Percentiles rank a stretch among this genome's conserved stretches.
These are phyloP conservation scores for Bostrychus sinensis DNA, from an alignment of 2,113 vertebrate genomes.

Conservation along the genomic window DNA sequence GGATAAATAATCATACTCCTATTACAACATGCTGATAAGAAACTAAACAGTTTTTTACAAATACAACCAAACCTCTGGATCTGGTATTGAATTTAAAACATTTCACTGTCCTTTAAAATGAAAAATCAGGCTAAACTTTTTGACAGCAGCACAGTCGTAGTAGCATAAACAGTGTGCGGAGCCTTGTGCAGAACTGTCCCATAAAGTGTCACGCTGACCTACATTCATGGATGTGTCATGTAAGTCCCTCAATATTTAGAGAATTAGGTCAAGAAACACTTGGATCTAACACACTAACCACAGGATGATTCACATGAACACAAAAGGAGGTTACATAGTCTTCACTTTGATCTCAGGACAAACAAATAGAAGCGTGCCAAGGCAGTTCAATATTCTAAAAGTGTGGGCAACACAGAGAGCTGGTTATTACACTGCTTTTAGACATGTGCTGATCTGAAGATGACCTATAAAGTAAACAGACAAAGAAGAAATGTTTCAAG, in stretches of 20 bases:
- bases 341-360: conserved; percentile 32
- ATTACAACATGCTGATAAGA: too few relatives aligned
- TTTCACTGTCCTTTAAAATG: too few relatives aligned
- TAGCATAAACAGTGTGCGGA: background rate
- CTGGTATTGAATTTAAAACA: too few relatives aligned
- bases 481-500: too few relatives aligned
- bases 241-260: conserved; percentile 26
- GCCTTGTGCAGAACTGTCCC: conserved; percentile 7
- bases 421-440: conserved; percentile 2
- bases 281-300: conserved; percentile 38
- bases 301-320: conserved; percentile 38
- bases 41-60: too few relatives aligned
- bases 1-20: too few relatives aligned
- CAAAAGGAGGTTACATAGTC: conserved; percentile 43
- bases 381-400: too few relatives aligned
- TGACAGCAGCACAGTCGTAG: background rate
- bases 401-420: conserved; percentile 11
- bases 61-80: too few relatives aligned
- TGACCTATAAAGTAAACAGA: background rate
- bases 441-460: conserved; percentile 13
- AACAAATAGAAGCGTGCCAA: conserved; percentile 32
- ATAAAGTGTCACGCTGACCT: conserved; percentile 32
- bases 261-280: conserved; percentile 51
- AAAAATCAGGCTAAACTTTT: background rate
- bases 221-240: conserved; percentile 25